Percentiles rank a stretch among this genome's conserved stretches.
These are phyloP conservation scores for Serinus canaria DNA, from an alignment of 2,113 vertebrate genomes.

Conservation along the genomic window DNA sequence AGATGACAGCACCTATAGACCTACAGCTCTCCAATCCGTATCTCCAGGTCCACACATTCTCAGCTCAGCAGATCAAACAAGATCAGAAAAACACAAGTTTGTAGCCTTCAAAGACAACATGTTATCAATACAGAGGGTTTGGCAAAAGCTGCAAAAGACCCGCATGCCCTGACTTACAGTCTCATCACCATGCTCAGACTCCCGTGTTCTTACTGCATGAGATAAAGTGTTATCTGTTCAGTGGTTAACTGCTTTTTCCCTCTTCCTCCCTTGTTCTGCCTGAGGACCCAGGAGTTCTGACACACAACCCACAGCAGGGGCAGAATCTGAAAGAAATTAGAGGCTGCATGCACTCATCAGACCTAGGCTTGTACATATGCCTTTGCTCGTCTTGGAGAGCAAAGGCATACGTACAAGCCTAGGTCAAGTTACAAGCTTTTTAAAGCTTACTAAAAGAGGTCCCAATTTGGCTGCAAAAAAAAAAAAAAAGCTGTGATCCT, in stretches of 20 bases:
- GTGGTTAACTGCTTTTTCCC: neutral
- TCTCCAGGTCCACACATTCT: rapidly evolving
- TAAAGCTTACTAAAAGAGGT: neutral
- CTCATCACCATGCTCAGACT: neutral
- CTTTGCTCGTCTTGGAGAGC: neutral
- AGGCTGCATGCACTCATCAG: neutral
- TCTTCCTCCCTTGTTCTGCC: neutral
- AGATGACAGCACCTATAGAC: neutral
- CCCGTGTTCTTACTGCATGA: neutral
- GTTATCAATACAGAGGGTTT: neutral
- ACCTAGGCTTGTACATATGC: too few species aligned
- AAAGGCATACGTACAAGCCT: rapidly evolving
- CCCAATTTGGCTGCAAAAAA: neutral
- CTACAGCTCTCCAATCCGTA: neutral
- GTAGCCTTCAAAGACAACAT: neutral
- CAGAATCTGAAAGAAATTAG: neutral
- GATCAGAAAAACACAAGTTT: neutral
- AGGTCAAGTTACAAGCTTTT: neutral
- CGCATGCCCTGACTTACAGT: neutral
- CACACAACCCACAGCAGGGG: neutral
- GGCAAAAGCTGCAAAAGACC: neutral
- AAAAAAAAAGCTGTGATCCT: neutral
- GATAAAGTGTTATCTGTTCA: neutral
- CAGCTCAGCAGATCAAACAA: neutral
- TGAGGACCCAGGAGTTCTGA: neutral